phyloP scores from a whole-genome alignment of 2,113 vertebrate genomes.

The Megaptera novaeangliae region DNA sequence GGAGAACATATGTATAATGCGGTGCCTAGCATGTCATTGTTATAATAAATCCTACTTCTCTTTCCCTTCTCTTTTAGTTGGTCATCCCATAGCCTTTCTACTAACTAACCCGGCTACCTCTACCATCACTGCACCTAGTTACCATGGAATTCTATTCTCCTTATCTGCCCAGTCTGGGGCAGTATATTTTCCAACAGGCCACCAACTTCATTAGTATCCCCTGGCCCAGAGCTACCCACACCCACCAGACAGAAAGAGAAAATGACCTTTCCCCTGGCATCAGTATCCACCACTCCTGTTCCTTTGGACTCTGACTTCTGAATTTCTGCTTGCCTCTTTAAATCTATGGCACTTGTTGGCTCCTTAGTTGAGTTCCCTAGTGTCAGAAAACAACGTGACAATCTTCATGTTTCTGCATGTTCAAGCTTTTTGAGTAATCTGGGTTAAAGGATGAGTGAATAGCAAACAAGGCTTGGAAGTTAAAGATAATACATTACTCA shows the following conservation, averaged over 20 bases:
- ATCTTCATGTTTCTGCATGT: not conserved
- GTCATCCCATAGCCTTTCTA: not conserved
- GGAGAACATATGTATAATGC: fast-evolving
- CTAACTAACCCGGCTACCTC: not conserved
- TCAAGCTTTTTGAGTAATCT: not conserved
- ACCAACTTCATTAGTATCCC: not conserved
- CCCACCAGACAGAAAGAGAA: not conserved
- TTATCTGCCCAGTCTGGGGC: not conserved
- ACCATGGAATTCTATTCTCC: not conserved
- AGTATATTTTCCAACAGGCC: not conserved
- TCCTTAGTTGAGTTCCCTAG: not conserved
- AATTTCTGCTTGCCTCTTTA: not conserved
- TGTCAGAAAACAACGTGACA: not conserved
- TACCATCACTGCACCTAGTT: not conserved
- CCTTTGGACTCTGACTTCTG: not conserved
- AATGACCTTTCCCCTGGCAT: not conserved
- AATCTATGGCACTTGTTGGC: not conserved
- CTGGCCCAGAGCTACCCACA: not conserved
- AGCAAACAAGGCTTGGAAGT: not conserved
- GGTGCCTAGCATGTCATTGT: too few species aligned
- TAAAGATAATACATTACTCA: not conserved
- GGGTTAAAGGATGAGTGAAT: not conserved
- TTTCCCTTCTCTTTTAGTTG: not conserved
- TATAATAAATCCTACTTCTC: not conserved
- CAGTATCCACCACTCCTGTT: not conserved